phyloP scores from a whole-genome alignment of 1,140 invertebrate species.

The Parapsyche elsis region DNA sequence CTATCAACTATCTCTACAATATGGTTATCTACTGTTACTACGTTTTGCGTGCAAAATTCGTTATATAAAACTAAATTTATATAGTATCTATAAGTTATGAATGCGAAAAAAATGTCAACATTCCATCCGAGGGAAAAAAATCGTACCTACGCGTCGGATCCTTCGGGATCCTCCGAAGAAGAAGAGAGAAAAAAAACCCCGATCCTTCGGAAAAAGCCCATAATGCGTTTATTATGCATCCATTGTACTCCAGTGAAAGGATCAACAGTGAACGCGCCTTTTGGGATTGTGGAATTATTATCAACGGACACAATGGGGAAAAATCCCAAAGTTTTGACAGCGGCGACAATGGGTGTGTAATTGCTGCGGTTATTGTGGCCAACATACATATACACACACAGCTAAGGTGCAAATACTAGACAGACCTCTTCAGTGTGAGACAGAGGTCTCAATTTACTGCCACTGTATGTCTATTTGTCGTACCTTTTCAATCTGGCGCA shows the following conservation, averaged over 20 bases:
- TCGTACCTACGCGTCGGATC: not conserved
- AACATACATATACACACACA: no score
- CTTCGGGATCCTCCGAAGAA: not conserved
- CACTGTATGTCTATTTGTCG: not conserved
- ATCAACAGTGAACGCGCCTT: conserved; percentile 21
- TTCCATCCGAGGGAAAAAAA: not conserved
- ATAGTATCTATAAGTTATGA: no score
- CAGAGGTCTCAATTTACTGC: conserved; percentile 35
- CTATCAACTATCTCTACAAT: no score
- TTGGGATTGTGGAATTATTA: conserved; percentile 45
- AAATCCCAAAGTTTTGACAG: conserved; percentile 53
- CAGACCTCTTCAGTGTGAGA: not conserved
- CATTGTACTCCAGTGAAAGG: conserved; percentile 42
- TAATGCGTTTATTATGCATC: conserved; percentile 50
- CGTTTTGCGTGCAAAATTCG: no score
- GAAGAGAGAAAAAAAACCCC: conserved; percentile 3
- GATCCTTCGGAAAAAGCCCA: conserved; percentile 15
- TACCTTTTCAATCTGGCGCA: not conserved
- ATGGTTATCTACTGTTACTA: no score
- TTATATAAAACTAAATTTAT: no score
- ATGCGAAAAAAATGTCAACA: conserved; percentile 15
- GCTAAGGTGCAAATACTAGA: conserved; percentile 2
- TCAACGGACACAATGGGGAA: conserved; percentile 35
- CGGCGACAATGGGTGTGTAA: conserved; percentile 43
- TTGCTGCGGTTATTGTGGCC: conserved; percentile 45